Evolutionary conservation across 2,888 invertebrate genomes (phyloP).

Genomic region (Scaptomyza parva): DNA sequence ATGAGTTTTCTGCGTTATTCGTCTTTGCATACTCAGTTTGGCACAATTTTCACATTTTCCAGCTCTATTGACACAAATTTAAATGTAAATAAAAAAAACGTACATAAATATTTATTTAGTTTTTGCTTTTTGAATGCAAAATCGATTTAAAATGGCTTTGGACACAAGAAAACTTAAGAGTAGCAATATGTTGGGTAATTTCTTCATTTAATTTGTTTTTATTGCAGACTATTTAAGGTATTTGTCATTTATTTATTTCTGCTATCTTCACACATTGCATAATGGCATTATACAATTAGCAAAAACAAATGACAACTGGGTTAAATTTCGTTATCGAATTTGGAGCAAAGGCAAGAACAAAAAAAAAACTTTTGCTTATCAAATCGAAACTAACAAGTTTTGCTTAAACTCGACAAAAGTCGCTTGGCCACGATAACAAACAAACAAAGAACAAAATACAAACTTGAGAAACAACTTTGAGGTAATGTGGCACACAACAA

Average conservation of each 20-base stretch:
- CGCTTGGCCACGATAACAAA: conserved; percentile 16
- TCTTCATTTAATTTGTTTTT: neutral
- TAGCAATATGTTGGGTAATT: too few relatives aligned
- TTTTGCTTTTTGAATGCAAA: neutral
- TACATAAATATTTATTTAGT: neutral
- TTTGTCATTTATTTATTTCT: neutral
- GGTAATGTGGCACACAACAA: conserved; percentile 51
- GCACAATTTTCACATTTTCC: conserved; percentile 11
- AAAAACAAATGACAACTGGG: conserved; percentile 1
- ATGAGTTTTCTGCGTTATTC: neutral
- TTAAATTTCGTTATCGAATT: conserved; percentile 20
- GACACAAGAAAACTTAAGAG: too few relatives aligned
- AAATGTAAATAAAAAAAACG: neutral
- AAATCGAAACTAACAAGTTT: conserved; percentile 32
- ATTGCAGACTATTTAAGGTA: neutral
- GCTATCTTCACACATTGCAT: conserved; percentile 30
- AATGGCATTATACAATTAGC: conserved; percentile 11
- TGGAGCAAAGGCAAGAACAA: neutral
- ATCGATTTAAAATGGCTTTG: neutral
- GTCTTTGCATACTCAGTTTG: conserved; percentile 1
- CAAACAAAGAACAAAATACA: conserved; percentile 2
- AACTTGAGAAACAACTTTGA: conserved; percentile 29
- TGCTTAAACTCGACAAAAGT: conserved; percentile 20
- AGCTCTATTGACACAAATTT: conserved; percentile 3
- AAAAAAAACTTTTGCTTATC: conserved; percentile 36